These are phyloP conservation scores for Drosophila austrosaltans DNA, from an alignment of 2,888 invertebrate species.

Conservation along the genomic window DNA sequence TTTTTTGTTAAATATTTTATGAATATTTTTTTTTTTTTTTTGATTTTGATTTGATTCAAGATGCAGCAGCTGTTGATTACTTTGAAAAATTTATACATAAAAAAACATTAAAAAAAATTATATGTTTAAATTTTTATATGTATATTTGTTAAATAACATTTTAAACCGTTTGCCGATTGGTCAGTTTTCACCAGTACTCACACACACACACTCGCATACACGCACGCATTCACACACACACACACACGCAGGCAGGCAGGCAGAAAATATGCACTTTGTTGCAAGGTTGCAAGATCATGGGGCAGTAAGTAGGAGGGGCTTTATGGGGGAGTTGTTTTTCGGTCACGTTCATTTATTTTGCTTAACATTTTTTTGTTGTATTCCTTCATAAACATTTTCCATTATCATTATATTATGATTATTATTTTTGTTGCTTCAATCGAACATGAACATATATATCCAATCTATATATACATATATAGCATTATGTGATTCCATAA, in stretches of 20 bases:
- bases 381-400: not conserved
- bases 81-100: not conserved
- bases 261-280: constrained; percentile 9
- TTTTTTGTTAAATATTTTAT: not conserved
- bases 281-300: constrained; percentile 7
- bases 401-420: not conserved
- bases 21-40: constrained; percentile 3
- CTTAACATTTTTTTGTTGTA: not conserved
- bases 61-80: constrained; percentile 36
- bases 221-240: not conserved
- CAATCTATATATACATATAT: not conserved
- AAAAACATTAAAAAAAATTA: constrained; percentile 20
- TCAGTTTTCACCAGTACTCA: not conserved
- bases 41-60: constrained; percentile 37
- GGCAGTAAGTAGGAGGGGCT: not conserved
- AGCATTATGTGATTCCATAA: constrained; percentile 1
- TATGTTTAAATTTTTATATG: not conserved
- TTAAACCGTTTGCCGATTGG: constrained; percentile 6
- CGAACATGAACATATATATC: not conserved
- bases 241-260: constrained; percentile 5
- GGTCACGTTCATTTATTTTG: not conserved
- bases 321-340: not conserved
- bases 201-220: not conserved
- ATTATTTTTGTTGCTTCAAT: not conserved
- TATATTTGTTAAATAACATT: constrained; percentile 1